Base-by-base conservation (phyloP, 92 coral and sea anemone genomes). In the Actinernus sp. region DNA sequence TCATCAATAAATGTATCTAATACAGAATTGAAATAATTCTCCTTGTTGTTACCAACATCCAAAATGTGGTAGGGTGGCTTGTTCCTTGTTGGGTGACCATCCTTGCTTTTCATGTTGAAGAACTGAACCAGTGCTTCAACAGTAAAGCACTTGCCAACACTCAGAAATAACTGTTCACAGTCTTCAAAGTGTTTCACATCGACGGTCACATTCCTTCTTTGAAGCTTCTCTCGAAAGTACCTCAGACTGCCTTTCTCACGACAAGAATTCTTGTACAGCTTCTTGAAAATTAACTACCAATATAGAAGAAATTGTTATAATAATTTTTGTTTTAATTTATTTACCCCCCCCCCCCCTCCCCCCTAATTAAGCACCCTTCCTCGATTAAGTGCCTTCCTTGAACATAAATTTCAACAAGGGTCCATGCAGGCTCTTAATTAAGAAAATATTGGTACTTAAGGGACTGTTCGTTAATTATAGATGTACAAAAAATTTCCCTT, bases 171-270 rank as follows among this genome's bases (percentile, higher is more conserved):
- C 76, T 82, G 88, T 27, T 82, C 78, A 26, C 83, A 82, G 39
- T 66, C 88, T 41, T 82, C 88, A 49, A 28, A 82, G 41, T 82
- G 83, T 41, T 82, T 82, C 29, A 73, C 83, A 64, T 82, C 88
- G 16, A 27, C 45, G 14, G 78, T 65, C 19, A 76, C 76, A 31
- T 76, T 56, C 38, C 76, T 43, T 55, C 53, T 50, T 30, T 46
- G 60, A 16, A 55, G 74, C 22, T 70, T 57, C 18, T 25, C 39
- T 14, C 55, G 21, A 44, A 24, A 74, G 43, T 16, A 61, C n/a
- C 69, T 41, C 33, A 76, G 23, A 11, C 44, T 76, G 2, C 61
- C 75, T 17, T 20, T 17, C 37, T 75, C 74, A 0, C 60, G 30
- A 2, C 12, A 73, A 28, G 67, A 76, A 31, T 44, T 76, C 57